Evolutionary conservation across 2,888 invertebrate genomes (phyloP).

Genomic region (Sepiola atlantica): DNA sequence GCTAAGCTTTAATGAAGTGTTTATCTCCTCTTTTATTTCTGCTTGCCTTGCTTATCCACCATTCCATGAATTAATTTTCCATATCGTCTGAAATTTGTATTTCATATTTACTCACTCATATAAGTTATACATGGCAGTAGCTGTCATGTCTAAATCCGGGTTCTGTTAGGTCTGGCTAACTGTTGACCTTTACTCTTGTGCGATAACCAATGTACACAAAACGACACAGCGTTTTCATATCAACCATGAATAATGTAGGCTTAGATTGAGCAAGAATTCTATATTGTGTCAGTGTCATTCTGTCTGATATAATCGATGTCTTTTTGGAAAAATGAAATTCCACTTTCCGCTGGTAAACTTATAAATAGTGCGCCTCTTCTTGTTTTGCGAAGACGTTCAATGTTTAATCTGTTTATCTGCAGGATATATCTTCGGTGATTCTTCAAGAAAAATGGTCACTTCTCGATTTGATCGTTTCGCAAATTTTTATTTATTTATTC

Average conservation of each 20-base stretch:
- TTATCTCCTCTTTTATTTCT: no score
- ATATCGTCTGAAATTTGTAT: no score
- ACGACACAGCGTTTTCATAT: not conserved
- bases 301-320: not conserved
- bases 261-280: not conserved
- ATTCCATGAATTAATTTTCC: no score
- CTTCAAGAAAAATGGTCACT: not conserved
- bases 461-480: not conserved
- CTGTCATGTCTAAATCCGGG: not conserved
- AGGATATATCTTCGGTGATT: not conserved
- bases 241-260: not conserved
- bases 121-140: not conserved
- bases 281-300: not conserved
- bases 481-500: not conserved
- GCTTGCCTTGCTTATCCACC: no score
- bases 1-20: no score
- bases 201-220: not conserved
- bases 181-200: not conserved
- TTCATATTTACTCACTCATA: not conserved
- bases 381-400: not conserved
- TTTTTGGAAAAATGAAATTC: not conserved
- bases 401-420: not conserved
- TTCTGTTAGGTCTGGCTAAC: not conserved
- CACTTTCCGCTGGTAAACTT: not conserved
- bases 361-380: not conserved